phyloP scores from a whole-genome alignment of 2,113 vertebrate genomes.

The Oreocharis arfaki region DNA sequence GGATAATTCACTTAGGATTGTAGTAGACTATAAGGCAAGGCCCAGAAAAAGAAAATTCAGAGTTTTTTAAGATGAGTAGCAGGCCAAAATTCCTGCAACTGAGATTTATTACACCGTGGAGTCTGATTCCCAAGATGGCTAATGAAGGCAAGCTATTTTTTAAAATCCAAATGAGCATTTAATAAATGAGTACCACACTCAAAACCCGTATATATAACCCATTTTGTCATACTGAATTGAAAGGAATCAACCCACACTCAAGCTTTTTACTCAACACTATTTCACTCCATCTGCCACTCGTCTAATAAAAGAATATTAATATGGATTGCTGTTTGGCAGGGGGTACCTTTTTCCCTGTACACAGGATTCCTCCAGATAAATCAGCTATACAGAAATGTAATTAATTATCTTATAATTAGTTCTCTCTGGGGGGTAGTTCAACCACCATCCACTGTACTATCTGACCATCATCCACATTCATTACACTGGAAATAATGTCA shows the following conservation, averaged over 20 bases:
- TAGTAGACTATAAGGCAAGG: not conserved
- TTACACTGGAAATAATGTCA: not conserved
- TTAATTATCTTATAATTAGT: not conserved
- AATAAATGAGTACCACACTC: conserved; percentile 48
- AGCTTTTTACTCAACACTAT: conserved; percentile 1
- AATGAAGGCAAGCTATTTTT: conserved; percentile 53
- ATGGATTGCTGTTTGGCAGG: not conserved
- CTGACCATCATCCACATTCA: not conserved
- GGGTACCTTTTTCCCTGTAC: not conserved
- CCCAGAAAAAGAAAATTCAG: not conserved
- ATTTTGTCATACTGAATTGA: conserved; percentile 11
- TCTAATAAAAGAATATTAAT: conserved; percentile 23
- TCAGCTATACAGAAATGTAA: not conserved
- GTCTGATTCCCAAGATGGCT: not conserved
- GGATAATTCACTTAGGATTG: not conserved
- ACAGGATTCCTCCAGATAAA: not conserved
- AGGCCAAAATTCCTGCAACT: conserved; percentile 50
- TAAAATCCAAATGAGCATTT: conserved; percentile 45
- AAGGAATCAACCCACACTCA: conserved; percentile 50
- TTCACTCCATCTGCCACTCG: conserved; percentile 16
- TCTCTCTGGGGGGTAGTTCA: not conserved
- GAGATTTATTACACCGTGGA: conserved; percentile 43
- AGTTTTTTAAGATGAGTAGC: conserved; percentile 32
- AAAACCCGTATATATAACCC: not conserved
- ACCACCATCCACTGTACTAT: not conserved